Base-by-base conservation (phyloP, 2,888 invertebrate species). In the Bhutanitis thaidina region DNA sequence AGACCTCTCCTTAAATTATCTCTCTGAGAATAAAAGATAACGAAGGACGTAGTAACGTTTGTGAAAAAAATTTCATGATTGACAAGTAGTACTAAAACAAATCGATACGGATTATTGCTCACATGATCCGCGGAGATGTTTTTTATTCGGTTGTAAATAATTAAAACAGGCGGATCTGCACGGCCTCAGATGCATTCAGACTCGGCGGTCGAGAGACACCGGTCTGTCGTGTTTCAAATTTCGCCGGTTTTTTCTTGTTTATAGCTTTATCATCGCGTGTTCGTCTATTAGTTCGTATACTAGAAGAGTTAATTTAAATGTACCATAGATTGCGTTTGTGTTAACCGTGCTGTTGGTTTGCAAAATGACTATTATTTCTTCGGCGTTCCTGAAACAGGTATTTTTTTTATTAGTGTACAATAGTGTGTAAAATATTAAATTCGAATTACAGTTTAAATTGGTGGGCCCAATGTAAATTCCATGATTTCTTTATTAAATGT, bases 361-460 rank as follows among this genome's bases (percentile, higher is more conserved):
- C 20, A 30, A 36, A 9, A 51, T 51, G 50, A 40, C 50, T 29
- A 51, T 51, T 3, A 51, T 51, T 15, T 45, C 50, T 8, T 30
- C 50, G 16, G 45, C 45, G 5, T 45, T 51, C 20, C 36, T 51
- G 29, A 51, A 51, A 36, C 50, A 51, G 50, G 50, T 51, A 40
- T 40, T 45, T 43, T 9, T 12, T 36, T 16, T 12, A 35, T 37
- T 38, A n/a, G n/a, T n/a, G n/a, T n/a, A n/a, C n/a, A n/a, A n/a
- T n/a, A n/a, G n/a, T n/a, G n/a, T n/a, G n/a, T n/a, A n/a, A n/a
- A n/a, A n/a, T n/a, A n/a, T n/a, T n/a, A n/a, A n/a, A n/a, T n/a
- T n/a, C n/a, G n/a, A n/a, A n/a, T n/a, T n/a, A n/a, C n/a, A n/a
- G n/a, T n/a, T n/a, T n/a, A n/a, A n/a, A n/a, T n/a, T n/a, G n/a